phyloP scores from a whole-genome alignment of 2,797 vertebrate genomes.

The Gouania willdenowi region DNA sequence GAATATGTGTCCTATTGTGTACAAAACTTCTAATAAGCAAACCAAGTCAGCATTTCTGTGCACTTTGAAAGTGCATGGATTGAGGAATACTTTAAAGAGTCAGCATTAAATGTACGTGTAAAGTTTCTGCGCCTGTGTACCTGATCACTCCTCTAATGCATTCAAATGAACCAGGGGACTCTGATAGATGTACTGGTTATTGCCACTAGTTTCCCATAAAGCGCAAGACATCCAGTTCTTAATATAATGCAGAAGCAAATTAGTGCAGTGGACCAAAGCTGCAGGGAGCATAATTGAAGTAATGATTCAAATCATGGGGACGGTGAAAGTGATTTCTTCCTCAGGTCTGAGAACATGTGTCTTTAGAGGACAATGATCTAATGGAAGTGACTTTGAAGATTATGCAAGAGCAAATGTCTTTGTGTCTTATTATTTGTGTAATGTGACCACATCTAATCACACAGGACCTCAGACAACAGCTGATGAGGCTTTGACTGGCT shows the following conservation, averaged over 20 bases:
- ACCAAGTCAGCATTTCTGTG: too few relatives aligned
- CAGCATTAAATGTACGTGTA: neutral
- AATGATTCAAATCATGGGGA: conserved; percentile 26
- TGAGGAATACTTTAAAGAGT: neutral
- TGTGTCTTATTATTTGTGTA: too few relatives aligned
- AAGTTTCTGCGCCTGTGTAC: neutral
- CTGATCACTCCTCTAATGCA: neutral
- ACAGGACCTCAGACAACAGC: neutral
- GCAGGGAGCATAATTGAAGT: conserved; percentile 11
- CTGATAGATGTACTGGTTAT: conserved; percentile 12
- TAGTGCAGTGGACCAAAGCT: conserved; percentile 5
- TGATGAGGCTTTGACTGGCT: neutral
- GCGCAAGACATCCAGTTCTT: conserved; percentile 1
- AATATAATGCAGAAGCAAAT: conserved; percentile 28
- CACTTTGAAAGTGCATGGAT: neutral
- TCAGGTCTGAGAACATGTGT: conserved; percentile 4
- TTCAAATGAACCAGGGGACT: neutral
- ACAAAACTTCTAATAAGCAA: too few relatives aligned
- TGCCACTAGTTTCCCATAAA: neutral
- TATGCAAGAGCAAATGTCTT: too few relatives aligned
- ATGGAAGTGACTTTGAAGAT: too few relatives aligned
- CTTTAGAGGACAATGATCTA: conserved; percentile 7
- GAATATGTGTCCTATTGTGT: too few relatives aligned
- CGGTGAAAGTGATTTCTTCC: too few relatives aligned
- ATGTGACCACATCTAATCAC: too few relatives aligned